Base-by-base conservation (phyloP, 2,797 vertebrate species). In the Hippocampus kuda region DNA sequence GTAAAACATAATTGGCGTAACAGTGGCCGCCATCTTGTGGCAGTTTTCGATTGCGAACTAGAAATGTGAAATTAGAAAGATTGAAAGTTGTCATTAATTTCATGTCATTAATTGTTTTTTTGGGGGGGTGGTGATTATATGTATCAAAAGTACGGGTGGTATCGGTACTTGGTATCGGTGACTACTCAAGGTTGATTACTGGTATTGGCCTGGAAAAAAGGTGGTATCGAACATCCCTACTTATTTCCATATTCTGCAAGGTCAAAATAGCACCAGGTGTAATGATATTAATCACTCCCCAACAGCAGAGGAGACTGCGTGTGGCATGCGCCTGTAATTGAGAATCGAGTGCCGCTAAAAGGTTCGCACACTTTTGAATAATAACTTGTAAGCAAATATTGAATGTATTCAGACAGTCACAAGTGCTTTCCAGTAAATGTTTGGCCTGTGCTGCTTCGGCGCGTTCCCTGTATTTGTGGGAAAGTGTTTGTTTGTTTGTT, bases 261-360 rank as follows among this genome's bases (percentile, higher is more conserved):
- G 61, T 63, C 61, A 63, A 42, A 41, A 8, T 3, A 41, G 38
- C n/a, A 10, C 61, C 22, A 42, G 38, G 20, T 42, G 11, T 5
- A 38, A 63, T 63, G 61, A 44, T 22, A 63, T 63, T 63, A 63
- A 63, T 63, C 61, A 44, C 41, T 44, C 56, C 34, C 61, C 61
- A 24, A 24, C 10, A 62, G 20, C 13, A 5, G n/a, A n/a, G 13
- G 26, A 27, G 56, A 57, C 56, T 27, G 12, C 24, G 12, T 56
- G 53, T 59, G 26, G 27, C 22, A 54, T 20, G 27, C 20, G 30
- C 18, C 59, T 65, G 42, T 65, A 65, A 65, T 65, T 26, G n/a
- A 46, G 63, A 22, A 7, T 42, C 10, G 8, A 42, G 61, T 44
- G 61, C 44, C 41, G 44, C 61, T 63, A 42, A 63, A 63, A 63